phyloP scores from a whole-genome alignment of 2,113 vertebrate species.

The Hylia prasina region DNA sequence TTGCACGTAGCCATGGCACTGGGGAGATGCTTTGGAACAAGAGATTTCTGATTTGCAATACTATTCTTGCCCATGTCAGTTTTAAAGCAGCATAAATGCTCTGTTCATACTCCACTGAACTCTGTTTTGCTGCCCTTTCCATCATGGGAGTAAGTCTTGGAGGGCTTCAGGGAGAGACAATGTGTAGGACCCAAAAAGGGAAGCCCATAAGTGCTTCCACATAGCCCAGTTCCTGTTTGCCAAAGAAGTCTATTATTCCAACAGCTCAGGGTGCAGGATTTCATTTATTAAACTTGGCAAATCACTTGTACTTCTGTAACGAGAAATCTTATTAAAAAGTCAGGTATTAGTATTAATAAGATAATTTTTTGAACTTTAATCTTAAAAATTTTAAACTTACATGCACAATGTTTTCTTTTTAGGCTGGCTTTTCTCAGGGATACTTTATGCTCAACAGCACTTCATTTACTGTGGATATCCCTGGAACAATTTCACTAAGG shows the following conservation, averaged over 20 bases:
- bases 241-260: neutral
- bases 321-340: neutral
- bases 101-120: neutral
- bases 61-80: neutral
- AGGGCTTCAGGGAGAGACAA: neutral
- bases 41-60: neutral
- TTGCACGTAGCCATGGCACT: neutral
- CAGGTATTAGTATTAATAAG: neutral
- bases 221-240: neutral
- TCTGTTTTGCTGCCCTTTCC: neutral
- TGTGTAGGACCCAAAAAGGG: neutral
- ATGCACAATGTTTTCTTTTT: neutral
- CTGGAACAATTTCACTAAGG: conserved; percentile 70
- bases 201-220: neutral
- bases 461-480: conserved; percentile 67
- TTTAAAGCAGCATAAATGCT: neutral
- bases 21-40: neutral
- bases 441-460: conserved; percentile 64
- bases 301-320: neutral
- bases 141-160: neutral
- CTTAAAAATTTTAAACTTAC: neutral
- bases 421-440: conserved; percentile 75
- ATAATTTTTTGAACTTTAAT: neutral
- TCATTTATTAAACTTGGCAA: neutral
- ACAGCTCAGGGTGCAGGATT: neutral